These are phyloP conservation scores for Agrotis exclamationis DNA, from an alignment of 2,888 invertebrate species.

Conservation along the genomic window DNA sequence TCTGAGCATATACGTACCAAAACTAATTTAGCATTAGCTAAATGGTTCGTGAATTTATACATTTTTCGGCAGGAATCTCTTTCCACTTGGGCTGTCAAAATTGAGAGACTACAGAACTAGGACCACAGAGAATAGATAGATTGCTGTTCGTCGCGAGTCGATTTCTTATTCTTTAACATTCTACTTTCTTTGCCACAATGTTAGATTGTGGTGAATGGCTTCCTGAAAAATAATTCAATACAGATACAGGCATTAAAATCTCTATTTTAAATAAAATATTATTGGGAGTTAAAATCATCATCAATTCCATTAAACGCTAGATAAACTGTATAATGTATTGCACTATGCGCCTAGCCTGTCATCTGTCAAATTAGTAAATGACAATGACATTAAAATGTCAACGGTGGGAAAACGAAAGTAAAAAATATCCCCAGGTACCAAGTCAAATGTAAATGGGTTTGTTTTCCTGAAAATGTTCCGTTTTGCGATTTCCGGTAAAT, in stretches of 20 bases:
- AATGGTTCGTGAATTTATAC: conserved; percentile 87
- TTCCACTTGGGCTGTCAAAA: conserved; percentile 85
- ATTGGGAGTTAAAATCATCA: too few relatives aligned
- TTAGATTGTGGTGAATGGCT: conserved; percentile 15
- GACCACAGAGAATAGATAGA: conserved; percentile 58
- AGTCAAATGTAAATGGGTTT: conserved; percentile 23
- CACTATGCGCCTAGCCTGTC: too few relatives aligned
- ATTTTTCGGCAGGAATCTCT: conserved; percentile 87
- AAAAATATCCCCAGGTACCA: conserved; percentile 9
- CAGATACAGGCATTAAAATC: not conserved
- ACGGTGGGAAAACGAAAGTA: too few relatives aligned
- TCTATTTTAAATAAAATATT: not conserved
- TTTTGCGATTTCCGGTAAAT: conserved; percentile 80
- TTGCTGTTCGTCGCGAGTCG: conserved; percentile 30
- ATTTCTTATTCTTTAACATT: conserved; percentile 29
- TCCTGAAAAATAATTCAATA: conserved; percentile 28
- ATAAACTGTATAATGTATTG: too few relatives aligned
- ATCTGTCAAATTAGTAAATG: conserved; percentile 1
- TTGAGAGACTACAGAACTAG: conserved; percentile 74
- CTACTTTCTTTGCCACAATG: conserved; percentile 25
- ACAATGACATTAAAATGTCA: conserved; percentile 23
- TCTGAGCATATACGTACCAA: conserved; percentile 78
- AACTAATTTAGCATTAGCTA: conserved; percentile 84
- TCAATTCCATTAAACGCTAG: too few relatives aligned
- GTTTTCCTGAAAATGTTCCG: conserved; percentile 77